Conservation (phyloP, 1,140 invertebrate species). For the Caerostris darwini region DNA sequence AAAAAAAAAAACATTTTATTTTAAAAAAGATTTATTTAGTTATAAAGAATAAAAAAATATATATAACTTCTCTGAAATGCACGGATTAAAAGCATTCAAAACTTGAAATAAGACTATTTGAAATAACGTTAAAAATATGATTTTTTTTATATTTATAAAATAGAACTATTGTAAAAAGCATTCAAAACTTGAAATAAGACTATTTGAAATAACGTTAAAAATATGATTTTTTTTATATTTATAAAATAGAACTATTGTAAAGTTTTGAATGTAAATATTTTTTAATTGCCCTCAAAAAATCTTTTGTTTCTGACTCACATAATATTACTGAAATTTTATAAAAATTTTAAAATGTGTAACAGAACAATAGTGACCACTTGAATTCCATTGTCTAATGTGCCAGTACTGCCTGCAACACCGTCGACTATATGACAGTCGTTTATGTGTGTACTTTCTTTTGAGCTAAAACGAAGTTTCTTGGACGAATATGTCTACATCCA, state of each 20-base stretch:
- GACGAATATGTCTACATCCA: constrained; percentile 49
- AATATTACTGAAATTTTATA: not conserved
- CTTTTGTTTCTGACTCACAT: not conserved
- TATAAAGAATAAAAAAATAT: too few species aligned
- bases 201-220: too few species aligned
- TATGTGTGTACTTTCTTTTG: constrained; percentile 58
- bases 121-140: too few species aligned
- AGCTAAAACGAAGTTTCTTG: constrained; percentile 45
- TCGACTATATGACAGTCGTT: constrained; percentile 50
- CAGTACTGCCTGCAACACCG: not conserved
- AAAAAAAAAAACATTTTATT: too few species aligned
- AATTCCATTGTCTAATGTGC: not conserved
- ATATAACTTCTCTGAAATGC: too few species aligned
- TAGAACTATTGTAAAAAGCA: not conserved
- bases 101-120: too few species aligned
- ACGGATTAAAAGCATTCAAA: too few species aligned
- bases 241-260: not conserved
- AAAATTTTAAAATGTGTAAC: too few species aligned
- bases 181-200: too few species aligned
- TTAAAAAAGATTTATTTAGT: too few species aligned
- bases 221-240: not conserved
- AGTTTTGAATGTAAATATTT: not conserved
- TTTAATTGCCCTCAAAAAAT: not conserved
- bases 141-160: too few species aligned
- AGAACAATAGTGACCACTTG: not conserved